Evolutionary conservation across 1,140 invertebrate genomes (phyloP), one percentile per base, ranked within the genome.

Genomic region (Drosophila tristis): DNA sequence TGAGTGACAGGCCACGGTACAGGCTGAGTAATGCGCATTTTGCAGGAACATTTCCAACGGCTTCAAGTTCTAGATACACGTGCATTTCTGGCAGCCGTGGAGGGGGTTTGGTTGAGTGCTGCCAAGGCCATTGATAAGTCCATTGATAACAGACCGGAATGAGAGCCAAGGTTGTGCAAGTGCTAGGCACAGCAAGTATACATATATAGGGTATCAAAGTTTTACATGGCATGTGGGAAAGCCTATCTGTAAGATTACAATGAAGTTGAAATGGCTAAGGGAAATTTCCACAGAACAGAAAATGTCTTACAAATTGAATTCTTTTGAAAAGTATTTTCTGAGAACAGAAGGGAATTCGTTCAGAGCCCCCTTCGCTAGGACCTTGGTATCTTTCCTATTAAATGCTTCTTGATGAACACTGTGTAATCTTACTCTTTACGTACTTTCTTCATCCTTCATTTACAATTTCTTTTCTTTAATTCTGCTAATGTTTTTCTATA

Each of bases 41-140:
- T 13, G 4, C 25, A 25, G 39, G 11, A 39, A 39, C 11, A 13
- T 39, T 39, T 4, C 11, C 4, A 26, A 6, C 29, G 25, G n/a
- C 59, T 62, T 54, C 4, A 29, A 26, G 25, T 31, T 31, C 15
- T 20, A 55, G 50, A 8, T 67, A 47, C 43, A n/a, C 43, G 65
- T 45, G 50, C 63, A 68, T 26, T 50, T 11, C 2, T 57, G 64
- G 35, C 51, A 57, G 31, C 8, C 0, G 3, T 35, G 31, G 31
- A 35, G 16, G 31, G 31, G 20, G 20, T 6, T 6, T 29, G 26
- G 1, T 7, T 7, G 26, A 29, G 5, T 29, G 26, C 26, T 67
- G 66, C 63, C 64, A 70, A 68, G 51, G 20, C 44, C 51, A 42
- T 43, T 58, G 66, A 70, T 70, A 70, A 56, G 20, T 44, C 51